Conservation (phyloP, 2,888 invertebrate genomes). For the Phragmatobia fuliginosa region DNA sequence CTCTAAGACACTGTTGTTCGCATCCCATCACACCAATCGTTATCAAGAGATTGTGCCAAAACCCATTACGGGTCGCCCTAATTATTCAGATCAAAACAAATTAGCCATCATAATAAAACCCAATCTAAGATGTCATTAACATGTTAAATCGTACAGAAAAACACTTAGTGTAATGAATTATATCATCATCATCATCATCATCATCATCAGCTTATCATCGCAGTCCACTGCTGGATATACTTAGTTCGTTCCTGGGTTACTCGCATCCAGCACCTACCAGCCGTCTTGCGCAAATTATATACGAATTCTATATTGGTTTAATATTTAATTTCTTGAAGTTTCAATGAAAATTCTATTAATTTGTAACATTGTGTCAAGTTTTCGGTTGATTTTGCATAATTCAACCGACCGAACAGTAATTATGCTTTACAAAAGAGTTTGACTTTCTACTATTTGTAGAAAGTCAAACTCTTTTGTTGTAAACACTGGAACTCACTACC, state of each 20-base stretch:
- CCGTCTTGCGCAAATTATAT: no score
- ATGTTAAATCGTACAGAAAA: background rate
- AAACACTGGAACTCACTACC: no score
- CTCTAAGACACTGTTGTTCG: background rate
- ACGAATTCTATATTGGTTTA: background rate
- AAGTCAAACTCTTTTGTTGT: no score
- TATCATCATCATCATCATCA: no score
- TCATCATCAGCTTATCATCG: no score
- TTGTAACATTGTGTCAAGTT: background rate
- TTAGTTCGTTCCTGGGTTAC: no score
- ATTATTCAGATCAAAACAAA: no score
- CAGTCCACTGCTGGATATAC: no score
- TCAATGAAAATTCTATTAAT: background rate
- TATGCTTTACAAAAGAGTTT: background rate
- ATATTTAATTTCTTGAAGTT: background rate
- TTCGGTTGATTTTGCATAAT: background rate
- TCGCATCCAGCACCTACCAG: no score
- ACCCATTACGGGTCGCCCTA: background rate
- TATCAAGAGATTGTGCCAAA: background rate
- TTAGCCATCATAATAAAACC: background rate
- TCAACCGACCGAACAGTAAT: background rate
- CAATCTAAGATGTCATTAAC: background rate
- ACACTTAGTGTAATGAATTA: background rate
- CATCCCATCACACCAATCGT: background rate
- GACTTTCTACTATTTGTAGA: background rate